Evolutionary conservation across 2,888 invertebrate species (phyloP), one percentile per base, ranked within the genome.

Genomic region (Lamproptera curius): DNA sequence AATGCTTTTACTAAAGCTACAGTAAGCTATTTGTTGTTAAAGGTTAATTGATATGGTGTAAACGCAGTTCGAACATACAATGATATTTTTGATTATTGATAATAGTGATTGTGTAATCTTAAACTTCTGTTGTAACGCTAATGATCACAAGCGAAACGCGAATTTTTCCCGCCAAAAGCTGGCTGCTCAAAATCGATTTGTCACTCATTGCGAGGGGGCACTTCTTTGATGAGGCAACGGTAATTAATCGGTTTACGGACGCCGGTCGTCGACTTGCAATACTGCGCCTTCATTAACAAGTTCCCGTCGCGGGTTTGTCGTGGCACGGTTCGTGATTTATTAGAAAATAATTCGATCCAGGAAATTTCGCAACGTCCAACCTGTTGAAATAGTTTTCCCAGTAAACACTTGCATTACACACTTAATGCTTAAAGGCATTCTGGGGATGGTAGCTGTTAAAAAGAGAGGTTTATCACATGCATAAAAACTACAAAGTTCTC

Each of bases 171-270:
- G 31, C 16, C 35, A 44, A 26, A 39, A 40, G 15, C 23, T 41
- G 17, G 13, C 28, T 26, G 33, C 37, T 11, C 14, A 36, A 42
- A 42, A 20, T 34, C 39, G 46, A 40, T 34, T 46, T 39, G 39
- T 33, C 42, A 48, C 45, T 20, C 42, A 51, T 40, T 38, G 38
- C 76, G 71, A 66, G 62, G 66, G 62, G 60, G 65, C 60, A 70
- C 62, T 68, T 67, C 67, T 74, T 74, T 72, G 72, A 73, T 74
- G 67, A 59, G 58, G 65, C 68, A 70, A 74, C 72, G 69, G 73
- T 73, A 76, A 75, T 78, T 70, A 73, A 76, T 76, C 67, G 76
- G 65, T 70, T 63, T 63, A 63, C 70, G 63, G 65, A 49, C 46
- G 55, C 49, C 59, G 62, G 56, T 55, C 36, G 55, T 38, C 46